Evolutionary conservation across 1,140 invertebrate species (phyloP).

Genomic region (Chelonus insularis): DNA sequence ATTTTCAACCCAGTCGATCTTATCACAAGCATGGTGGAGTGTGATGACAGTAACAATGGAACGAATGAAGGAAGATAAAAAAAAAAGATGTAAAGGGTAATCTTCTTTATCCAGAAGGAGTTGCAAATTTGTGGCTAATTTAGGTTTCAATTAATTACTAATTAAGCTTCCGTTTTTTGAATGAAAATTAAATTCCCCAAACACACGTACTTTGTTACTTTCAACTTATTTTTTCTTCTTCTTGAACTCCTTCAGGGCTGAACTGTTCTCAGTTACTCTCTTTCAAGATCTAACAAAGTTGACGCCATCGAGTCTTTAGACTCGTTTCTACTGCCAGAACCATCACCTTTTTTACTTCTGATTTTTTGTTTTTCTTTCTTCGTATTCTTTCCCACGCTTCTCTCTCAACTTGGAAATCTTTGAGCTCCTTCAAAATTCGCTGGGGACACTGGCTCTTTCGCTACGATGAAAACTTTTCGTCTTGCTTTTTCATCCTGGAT

Average conservation of each 20-base stretch:
- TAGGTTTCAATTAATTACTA: constrained; percentile 59
- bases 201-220: constrained; percentile 11
- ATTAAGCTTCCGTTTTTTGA: constrained; percentile 55
- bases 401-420: constrained; percentile 29
- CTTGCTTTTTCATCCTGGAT: constrained; percentile 47
- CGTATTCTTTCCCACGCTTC: constrained; percentile 14
- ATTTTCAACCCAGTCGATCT: constrained; percentile 18
- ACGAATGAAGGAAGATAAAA: background rate
- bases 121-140: constrained; percentile 54
- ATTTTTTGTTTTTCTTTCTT: constrained; percentile 20
- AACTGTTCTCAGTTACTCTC: constrained; percentile 29
- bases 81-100: background rate
- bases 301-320: constrained; percentile 5
- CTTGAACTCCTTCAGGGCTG: constrained; percentile 32
- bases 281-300: constrained; percentile 32
- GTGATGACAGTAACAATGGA: background rate
- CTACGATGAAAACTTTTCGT: constrained; percentile 40
- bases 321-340: constrained; percentile 11
- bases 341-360: constrained; percentile 5
- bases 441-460: constrained; percentile 28
- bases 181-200: constrained; percentile 47
- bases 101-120: constrained; percentile 20
- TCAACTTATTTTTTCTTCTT: constrained; percentile 1
- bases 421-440: constrained; percentile 31
- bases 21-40: constrained; percentile 26